Conservation (phyloP, 2,888 invertebrate species). For the Iselma pallidipennis region DNA sequence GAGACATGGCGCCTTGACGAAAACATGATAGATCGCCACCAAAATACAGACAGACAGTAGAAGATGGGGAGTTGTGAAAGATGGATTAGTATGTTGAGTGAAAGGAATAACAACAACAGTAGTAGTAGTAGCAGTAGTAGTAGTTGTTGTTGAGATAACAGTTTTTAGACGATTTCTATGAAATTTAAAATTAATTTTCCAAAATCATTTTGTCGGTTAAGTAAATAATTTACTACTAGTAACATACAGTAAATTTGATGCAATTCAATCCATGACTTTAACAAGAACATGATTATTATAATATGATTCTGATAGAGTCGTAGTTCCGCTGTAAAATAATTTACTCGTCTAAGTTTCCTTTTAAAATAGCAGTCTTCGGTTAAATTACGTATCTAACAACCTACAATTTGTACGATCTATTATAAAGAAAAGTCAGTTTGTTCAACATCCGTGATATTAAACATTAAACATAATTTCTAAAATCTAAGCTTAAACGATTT, state of each 20-base stretch:
- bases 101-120: background rate
- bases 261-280: too few species aligned
- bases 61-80: background rate
- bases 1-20: background rate
- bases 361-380: conserved; percentile 6
- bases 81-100: background rate
- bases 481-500: conserved; percentile 33
- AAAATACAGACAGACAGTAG: background rate
- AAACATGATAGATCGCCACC: background rate
- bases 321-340: conserved; percentile 10
- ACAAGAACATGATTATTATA: too few species aligned
- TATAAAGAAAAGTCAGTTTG: conserved; percentile 11
- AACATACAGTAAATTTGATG: too few species aligned
- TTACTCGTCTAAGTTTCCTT: conserved; percentile 12
- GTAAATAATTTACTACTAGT: too few species aligned
- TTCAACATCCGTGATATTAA: conserved; percentile 32
- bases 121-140: background rate
- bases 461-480: conserved; percentile 37
- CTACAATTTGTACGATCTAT: conserved; percentile 17
- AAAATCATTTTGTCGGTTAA: too few species aligned
- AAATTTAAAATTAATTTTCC: background rate
- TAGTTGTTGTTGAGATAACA: too few species aligned
- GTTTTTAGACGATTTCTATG: background rate
- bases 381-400: conserved; percentile 18
- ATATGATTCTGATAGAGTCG: conserved; percentile 2